These are phyloP conservation scores for Tyrophagus putrescentiae DNA, from an alignment of 1,140 invertebrate species.

Conservation along the genomic window DNA sequence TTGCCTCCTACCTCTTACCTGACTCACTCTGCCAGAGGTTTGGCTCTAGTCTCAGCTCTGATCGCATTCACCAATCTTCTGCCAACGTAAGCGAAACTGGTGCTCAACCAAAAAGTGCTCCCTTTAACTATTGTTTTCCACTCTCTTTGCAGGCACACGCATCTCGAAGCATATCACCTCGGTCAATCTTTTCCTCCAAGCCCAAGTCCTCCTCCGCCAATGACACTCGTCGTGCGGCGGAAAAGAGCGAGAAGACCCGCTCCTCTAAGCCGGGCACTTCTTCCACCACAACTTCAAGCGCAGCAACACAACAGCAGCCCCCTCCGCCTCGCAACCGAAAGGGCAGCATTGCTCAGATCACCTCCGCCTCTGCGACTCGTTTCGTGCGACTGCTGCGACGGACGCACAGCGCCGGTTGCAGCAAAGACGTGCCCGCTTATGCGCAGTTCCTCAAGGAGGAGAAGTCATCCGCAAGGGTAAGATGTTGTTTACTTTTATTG, in stretches of 20 bases:
- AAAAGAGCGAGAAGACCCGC: background rate
- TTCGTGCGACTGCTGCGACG: slow-evolving; percentile 32
- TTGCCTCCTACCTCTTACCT: slow-evolving; percentile 4
- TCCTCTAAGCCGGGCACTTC: too few relatives aligned
- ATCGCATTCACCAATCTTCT: slow-evolving; percentile 17
- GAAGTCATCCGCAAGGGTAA: too few relatives aligned
- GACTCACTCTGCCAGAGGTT: slow-evolving; percentile 14
- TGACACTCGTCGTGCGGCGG: background rate
- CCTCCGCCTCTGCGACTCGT: slow-evolving; percentile 27
- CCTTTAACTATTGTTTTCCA: background rate
- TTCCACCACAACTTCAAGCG: too few relatives aligned
- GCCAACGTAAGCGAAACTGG: background rate
- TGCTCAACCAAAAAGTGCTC: background rate
- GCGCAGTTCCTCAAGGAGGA: slow-evolving; percentile 33
- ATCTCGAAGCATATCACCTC: background rate
- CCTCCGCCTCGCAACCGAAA: slow-evolving; percentile 17
- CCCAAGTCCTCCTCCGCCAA: background rate
- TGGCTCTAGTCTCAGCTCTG: slow-evolving; percentile 16
- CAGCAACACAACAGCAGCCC: background rate
- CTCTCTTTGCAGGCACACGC: too few relatives aligned
- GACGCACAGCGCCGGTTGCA: slow-evolving; percentile 35
- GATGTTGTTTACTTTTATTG: too few relatives aligned
- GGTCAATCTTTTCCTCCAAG: background rate
- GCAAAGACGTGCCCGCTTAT: slow-evolving; percentile 35
- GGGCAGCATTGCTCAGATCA: slow-evolving; percentile 21